A percentile compares a stretch with the other conserved stretches of the same genome.
Evolutionary conservation across 2,888 invertebrate genomes (phyloP).

Genomic region (Heliconius cydno): DNA sequence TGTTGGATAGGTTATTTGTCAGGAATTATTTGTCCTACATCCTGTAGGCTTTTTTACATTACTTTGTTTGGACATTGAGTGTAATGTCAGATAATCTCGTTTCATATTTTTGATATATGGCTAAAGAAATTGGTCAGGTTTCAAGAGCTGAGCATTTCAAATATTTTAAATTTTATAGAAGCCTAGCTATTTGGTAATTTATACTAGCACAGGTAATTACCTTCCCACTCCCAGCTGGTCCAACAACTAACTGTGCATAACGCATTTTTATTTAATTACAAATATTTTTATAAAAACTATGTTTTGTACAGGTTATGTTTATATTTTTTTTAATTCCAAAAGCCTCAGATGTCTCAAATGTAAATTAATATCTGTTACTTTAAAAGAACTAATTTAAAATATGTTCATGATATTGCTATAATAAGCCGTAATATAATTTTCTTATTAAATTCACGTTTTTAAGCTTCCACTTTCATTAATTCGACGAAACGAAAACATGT

Average conservation of each 20-base stretch:
- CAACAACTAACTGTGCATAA: conserved; percentile 97
- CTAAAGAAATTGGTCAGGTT: no score
- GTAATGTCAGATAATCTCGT: no score
- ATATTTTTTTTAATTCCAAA: not conserved
- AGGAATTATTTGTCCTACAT: no score
- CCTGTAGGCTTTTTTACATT: no score
- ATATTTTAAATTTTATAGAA: no score
- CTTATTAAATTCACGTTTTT: not conserved
- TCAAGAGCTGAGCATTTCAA: no score
- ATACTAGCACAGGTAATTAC: conserved; percentile 73
- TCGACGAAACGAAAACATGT: conserved; percentile 2
- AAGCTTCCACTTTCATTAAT: not conserved
- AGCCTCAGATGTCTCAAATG: not conserved
- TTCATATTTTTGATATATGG: no score
- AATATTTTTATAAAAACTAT: not conserved
- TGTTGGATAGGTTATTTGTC: no score
- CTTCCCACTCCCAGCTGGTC: conserved; percentile 99
- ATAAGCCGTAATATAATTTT: not conserved
- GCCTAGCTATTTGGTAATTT: not conserved
- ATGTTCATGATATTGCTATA: not conserved
- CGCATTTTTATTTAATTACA: conserved; percentile 84
- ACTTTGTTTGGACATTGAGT: no score
- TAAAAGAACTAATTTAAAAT: not conserved
- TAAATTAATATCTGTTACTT: not conserved
- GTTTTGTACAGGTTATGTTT: conserved; percentile 3